phyloP scores from a whole-genome alignment of 1,140 invertebrate species.

The Nylanderia fulva region DNA sequence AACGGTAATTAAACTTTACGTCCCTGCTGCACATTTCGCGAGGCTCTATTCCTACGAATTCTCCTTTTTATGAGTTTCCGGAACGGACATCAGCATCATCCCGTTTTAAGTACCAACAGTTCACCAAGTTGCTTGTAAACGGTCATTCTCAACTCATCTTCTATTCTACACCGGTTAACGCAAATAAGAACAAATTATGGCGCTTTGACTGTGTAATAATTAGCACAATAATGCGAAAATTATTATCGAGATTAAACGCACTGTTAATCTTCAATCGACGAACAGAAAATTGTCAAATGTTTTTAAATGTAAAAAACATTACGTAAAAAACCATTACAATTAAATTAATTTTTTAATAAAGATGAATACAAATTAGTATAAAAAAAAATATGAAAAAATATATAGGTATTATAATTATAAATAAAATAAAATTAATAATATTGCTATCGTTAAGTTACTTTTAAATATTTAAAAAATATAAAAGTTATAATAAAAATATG shows the following conservation, averaged over 20 bases:
- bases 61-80: slow-evolving; percentile 55
- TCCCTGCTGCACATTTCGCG: slow-evolving; percentile 43
- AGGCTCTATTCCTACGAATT: slow-evolving; percentile 51
- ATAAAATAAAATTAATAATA: not conserved
- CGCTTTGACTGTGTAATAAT: not conserved
- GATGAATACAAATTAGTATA: too few species aligned
- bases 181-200: slow-evolving; percentile 13
- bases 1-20: slow-evolving; percentile 70
- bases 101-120: slow-evolving; percentile 35
- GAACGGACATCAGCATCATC: slow-evolving; percentile 33
- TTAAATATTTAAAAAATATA: not conserved
- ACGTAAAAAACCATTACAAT: not conserved
- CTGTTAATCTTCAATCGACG: not conserved
- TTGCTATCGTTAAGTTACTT: not conserved
- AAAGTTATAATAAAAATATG: not conserved
- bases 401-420: not conserved
- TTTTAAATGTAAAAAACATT: not conserved
- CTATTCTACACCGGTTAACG: not conserved
- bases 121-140: slow-evolving; percentile 26
- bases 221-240: not conserved
- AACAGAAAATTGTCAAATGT: not conserved
- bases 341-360: not conserved
- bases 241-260: not conserved
- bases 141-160: too few species aligned
- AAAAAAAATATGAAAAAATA: too few species aligned